These are phyloP conservation scores for Symphodus melops DNA, from an alignment of 2,113 vertebrate genomes.

Conservation along the genomic window DNA sequence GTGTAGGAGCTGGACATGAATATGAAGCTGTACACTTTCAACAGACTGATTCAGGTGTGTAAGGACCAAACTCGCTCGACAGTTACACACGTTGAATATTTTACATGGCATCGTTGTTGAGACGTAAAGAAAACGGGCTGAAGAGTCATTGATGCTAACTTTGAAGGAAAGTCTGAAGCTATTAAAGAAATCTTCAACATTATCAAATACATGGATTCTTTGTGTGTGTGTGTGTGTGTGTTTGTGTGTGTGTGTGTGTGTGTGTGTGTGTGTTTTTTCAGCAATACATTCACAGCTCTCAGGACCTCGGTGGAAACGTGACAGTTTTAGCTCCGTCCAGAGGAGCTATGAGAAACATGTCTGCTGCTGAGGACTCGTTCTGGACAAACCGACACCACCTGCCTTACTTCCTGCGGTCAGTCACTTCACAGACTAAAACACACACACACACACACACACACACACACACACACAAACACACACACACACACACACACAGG, in stretches of 20 bases:
- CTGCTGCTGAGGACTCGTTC: conserved; percentile 68
- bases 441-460: no score
- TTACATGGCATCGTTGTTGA: no score
- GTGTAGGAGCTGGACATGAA: conserved; percentile 88
- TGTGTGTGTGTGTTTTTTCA: conserved; percentile 27
- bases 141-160: no score
- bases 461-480: background rate
- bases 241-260: background rate
- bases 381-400: conserved; percentile 84
- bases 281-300: conserved; percentile 22
- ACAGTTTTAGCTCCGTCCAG: conserved; percentile 88
- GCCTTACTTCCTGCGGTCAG: conserved; percentile 87
- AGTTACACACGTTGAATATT: no score
- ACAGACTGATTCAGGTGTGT: conserved; percentile 82
- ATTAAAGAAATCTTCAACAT: no score
- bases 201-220: no score
- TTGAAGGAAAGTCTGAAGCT: background rate
- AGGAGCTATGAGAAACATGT: conserved; percentile 80
- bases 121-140: no score
- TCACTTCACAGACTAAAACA: background rate
- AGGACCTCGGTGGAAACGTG: conserved; percentile 81
- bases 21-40: conserved; percentile 79
- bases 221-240: no score
- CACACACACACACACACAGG: background rate
- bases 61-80: background rate